Conservation (phyloP, 1,140 invertebrate genomes). For the Pachypsylla venusta region DNA sequence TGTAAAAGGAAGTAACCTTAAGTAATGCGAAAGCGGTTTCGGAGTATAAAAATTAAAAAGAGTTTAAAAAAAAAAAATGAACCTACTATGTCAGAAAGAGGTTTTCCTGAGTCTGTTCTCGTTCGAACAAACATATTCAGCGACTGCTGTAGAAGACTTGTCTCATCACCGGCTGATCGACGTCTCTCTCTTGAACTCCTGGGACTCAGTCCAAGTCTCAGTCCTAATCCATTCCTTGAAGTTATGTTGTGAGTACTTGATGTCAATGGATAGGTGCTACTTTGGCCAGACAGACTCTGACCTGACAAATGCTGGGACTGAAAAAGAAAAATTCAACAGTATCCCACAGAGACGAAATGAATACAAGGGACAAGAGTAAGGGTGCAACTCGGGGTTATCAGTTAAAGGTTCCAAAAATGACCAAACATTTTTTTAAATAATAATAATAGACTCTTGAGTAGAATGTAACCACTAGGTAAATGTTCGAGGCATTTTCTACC, state of each 20-base stretch:
- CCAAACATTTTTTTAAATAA: too few relatives aligned
- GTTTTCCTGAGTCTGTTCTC: constrained; percentile 68
- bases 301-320: neutral
- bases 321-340: neutral
- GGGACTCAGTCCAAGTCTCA: constrained; percentile 30
- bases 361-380: too few relatives aligned
- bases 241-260: constrained; percentile 13
- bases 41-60: too few relatives aligned
- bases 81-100: constrained; percentile 55
- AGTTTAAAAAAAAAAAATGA: too few relatives aligned
- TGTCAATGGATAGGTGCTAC: constrained; percentile 20
- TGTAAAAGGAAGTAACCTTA: too few relatives aligned
- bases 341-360: too few relatives aligned
- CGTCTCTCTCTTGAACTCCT: constrained; percentile 43
- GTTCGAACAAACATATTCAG: constrained; percentile 63
- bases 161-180: constrained; percentile 56
- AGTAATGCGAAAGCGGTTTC: too few relatives aligned
- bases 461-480: too few relatives aligned
- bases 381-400: too few relatives aligned
- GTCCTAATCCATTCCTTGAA: constrained; percentile 27
- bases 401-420: too few relatives aligned
- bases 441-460: too few relatives aligned
- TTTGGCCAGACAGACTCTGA: constrained; percentile 16
- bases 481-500: too few relatives aligned
- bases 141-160: constrained; percentile 33